Evolutionary conservation across 2,888 invertebrate species (phyloP), one percentile per base, ranked within the genome.

Genomic region (Drosophila recens): DNA sequence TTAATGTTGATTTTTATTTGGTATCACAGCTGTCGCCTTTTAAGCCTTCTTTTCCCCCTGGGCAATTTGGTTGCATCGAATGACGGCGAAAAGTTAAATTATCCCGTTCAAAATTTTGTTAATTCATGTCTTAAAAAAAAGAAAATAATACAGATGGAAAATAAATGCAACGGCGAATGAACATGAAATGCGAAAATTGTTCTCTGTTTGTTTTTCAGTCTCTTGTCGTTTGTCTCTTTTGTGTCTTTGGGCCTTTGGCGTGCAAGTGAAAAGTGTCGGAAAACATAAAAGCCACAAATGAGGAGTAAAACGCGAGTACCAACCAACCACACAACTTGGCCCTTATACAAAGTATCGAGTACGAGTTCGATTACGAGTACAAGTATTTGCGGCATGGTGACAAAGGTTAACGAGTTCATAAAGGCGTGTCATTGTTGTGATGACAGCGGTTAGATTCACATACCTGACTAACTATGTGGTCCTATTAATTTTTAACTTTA

Each of bases 171-270:
- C 68, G 69, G 57, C 63, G 68, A 75, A 69, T 82, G 58, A 79
- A 77, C 72, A 83, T 83, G 88, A 83, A 88, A 72, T 83, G 87
- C 87, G 81, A 87, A 79, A 87, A 79, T 64, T 71, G 52, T 64
- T 15, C 53, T 23, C 49, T 27, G 38, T 75, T 48, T 70, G 40
- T 51, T 42, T 66, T 66, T 69, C 23, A 40, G 52, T 30, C 30
- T 30, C 8, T 30, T 45, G 52, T 30, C 30, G 8, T 5, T 8
- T 45, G 52, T 58, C 58, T 71, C 65, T 68, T 51, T 63, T 65
- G 40, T 56, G 63, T 70, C 75, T 45, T 40, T 34, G 53, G 67
- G 42, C 56, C 36, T 33, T 17, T 65, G 20, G 66, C 63, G 30
- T 51, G 54, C 78, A 58, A 86, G 89, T 77, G 87, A 86, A 83